Conservation (phyloP, 2,113 vertebrate genomes). For the Callaeas wilsoni region DNA sequence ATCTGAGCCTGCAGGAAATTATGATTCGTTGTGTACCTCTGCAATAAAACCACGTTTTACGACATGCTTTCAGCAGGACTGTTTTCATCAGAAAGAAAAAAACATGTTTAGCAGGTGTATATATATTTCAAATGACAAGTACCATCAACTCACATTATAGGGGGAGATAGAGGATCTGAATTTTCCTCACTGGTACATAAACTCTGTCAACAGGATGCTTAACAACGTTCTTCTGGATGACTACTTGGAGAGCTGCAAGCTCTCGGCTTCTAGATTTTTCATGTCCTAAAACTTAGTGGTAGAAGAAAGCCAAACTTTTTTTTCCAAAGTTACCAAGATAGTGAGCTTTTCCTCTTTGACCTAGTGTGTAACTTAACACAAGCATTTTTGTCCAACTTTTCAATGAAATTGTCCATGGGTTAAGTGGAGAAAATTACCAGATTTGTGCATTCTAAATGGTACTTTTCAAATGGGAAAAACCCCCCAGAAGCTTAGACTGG, state of each 20-base stretch:
- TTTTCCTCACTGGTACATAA: background rate
- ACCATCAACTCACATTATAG: background rate
- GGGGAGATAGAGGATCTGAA: background rate
- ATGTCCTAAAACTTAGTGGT: background rate
- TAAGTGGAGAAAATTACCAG: background rate
- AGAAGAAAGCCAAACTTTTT: background rate
- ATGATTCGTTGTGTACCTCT: background rate
- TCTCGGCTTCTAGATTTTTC: background rate
- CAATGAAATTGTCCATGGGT: rapidly evolving
- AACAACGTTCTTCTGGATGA: background rate
- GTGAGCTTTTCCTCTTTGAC: background rate
- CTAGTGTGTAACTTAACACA: background rate
- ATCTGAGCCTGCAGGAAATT: background rate
- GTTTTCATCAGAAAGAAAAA: background rate
- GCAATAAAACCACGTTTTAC: background rate
- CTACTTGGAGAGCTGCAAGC: background rate
- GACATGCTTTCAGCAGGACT: background rate
- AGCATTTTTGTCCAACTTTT: background rate
- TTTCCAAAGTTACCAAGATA: background rate
- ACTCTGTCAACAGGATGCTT: background rate
- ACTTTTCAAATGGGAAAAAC: background rate
- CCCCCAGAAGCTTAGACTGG: background rate
- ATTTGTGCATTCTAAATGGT: background rate
- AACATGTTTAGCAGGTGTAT: background rate
- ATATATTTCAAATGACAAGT: background rate